Conservation (phyloP, 92 coral and sea anemone genomes). For the Porites divaricata region DNA sequence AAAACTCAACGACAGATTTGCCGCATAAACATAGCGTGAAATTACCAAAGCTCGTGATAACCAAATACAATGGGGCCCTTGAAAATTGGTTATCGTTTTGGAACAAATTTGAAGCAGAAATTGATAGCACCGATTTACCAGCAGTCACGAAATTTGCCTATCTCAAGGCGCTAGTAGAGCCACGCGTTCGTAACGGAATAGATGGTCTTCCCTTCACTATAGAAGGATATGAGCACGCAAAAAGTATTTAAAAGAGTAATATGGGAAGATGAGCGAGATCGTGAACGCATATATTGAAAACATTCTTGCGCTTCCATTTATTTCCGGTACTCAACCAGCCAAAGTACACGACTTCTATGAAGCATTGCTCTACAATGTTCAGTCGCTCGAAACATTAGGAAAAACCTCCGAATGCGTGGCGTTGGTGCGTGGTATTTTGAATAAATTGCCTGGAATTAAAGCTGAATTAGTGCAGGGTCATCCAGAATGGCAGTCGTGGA, state of each 20-base stretch:
- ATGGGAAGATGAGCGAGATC: constrained; percentile 65
- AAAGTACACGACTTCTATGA: no score
- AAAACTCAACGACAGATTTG: not conserved
- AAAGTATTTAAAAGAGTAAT: constrained; percentile 40
- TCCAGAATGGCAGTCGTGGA: constrained; percentile 66
- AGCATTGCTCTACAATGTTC: no score
- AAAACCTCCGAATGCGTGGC: constrained; percentile 53
- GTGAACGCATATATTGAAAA: constrained; percentile 24
- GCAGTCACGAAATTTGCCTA: constrained; percentile 54
- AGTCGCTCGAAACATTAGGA: constrained; percentile 44
- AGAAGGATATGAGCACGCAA: constrained; percentile 29
- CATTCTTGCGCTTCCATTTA: no score
- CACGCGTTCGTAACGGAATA: constrained; percentile 36
- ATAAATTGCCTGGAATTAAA: constrained; percentile 67
- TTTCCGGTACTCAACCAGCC: no score
- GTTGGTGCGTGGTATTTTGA: constrained; percentile 54
- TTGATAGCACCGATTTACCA: constrained; percentile 30
- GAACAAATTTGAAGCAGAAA: constrained; percentile 58
- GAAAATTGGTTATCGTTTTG: constrained; percentile 50
- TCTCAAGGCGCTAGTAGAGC: constrained; percentile 54
- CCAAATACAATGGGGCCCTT: constrained; percentile 47
- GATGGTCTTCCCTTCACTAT: constrained; percentile 64
- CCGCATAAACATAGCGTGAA: constrained; percentile 35
- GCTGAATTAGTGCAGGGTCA: constrained; percentile 54
- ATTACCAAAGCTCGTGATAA: constrained; percentile 52